Evolutionary conservation across 2,113 vertebrate genomes (phyloP).

Genomic region (Triplophysa tibetana): DNA sequence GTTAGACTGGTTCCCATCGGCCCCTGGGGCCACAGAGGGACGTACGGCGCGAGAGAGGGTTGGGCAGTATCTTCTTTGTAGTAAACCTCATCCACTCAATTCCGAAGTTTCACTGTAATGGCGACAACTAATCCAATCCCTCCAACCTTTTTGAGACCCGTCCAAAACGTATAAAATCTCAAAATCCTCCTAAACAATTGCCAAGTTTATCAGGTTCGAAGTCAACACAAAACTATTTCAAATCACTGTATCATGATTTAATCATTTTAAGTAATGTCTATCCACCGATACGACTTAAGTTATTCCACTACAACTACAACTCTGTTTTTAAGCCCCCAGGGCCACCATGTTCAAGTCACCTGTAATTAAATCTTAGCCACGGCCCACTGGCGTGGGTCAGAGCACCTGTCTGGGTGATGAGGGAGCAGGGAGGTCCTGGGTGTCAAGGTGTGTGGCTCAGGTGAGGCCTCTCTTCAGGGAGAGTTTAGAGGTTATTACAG

Average conservation of each 20-base stretch:
- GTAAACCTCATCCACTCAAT: constrained; percentile 20
- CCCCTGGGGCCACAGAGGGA: constrained; percentile 57
- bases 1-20: constrained; percentile 70
- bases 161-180: background rate
- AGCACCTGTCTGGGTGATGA: constrained; percentile 31
- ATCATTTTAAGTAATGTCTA: background rate
- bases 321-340: constrained; percentile 24
- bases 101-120: constrained; percentile 8
- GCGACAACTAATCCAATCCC: background rate
- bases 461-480: constrained; percentile 58
- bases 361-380: constrained; percentile 30
- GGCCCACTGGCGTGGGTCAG: constrained; percentile 25
- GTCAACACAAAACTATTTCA: background rate
- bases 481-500: constrained; percentile 64
- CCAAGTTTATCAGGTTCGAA: background rate
- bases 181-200: too few relatives aligned
- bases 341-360: constrained; percentile 13
- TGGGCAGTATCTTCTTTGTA: constrained; percentile 28
- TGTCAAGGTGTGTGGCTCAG: constrained; percentile 51
- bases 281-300: background rate
- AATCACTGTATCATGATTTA: background rate
- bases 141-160: background rate
- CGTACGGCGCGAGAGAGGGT: constrained; percentile 31
- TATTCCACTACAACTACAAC: background rate
- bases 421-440: constrained; percentile 42